Percentiles rank a stretch among this genome's conserved stretches.
phyloP scores from a whole-genome alignment of 2,888 invertebrate genomes.

The Gandaritis pyraliata region DNA sequence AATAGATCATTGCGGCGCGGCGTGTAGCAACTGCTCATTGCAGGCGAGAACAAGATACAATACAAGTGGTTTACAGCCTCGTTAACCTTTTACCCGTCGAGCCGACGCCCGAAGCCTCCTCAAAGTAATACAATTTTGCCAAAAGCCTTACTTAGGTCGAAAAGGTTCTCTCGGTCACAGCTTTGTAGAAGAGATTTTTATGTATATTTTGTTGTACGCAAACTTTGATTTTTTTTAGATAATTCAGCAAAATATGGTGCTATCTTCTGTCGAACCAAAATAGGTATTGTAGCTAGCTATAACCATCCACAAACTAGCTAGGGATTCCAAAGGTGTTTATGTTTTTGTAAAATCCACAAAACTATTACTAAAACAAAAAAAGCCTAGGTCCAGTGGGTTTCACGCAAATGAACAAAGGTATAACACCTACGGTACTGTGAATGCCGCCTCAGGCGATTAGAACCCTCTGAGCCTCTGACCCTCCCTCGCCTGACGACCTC shows the following conservation, averaged over 20 bases:
- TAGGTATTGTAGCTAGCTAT: too few species aligned
- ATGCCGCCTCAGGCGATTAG: background rate
- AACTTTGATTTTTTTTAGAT: background rate
- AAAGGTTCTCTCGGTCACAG: background rate
- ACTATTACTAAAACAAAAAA: constrained; percentile 3
- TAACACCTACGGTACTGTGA: constrained; percentile 12
- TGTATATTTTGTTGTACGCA: constrained; percentile 4
- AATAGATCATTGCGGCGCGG: constrained; percentile 3
- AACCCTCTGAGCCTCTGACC: constrained; percentile 12
- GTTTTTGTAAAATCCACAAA: background rate
- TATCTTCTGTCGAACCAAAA: too few species aligned
- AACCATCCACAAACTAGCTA: too few species aligned
- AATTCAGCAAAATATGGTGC: too few species aligned
- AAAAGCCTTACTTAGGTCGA: background rate
- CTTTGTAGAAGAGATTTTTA: constrained; percentile 3
- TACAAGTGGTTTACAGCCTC: constrained; percentile 20
- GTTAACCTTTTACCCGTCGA: constrained; percentile 22
- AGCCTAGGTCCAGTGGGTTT: background rate
- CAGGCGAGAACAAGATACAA: constrained; percentile 14
- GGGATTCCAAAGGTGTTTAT: background rate
- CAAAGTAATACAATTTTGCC: constrained; percentile 9
- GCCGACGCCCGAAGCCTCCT: constrained; percentile 11
- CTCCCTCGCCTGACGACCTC: background rate
- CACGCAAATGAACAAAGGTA: constrained; percentile 12
- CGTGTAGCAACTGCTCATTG: background rate